phyloP scores from a whole-genome alignment of 2,113 vertebrate genomes.

The Perognathus longimembris region DNA sequence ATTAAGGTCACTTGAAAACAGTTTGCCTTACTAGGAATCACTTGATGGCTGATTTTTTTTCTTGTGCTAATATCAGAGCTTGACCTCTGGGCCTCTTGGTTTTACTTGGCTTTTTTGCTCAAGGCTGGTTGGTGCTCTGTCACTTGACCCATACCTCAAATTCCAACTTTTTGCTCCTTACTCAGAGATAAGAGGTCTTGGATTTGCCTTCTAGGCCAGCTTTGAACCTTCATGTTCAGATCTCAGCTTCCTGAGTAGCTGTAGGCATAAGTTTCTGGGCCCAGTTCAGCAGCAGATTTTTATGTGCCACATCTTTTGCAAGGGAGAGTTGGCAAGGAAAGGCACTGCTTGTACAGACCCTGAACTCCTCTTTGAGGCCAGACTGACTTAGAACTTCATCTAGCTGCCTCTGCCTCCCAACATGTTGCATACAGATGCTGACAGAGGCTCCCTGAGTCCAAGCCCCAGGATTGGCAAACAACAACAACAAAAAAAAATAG shows the following conservation, averaged over 20 bases:
- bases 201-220: no score
- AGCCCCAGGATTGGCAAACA: no score
- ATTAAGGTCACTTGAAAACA: conserved; percentile 56
- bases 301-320: conserved; percentile 21
- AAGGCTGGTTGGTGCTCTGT: no score
- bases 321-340: background rate
- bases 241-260: no score
- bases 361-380: background rate
- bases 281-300: background rate
- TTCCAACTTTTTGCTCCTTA: no score
- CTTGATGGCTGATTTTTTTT: background rate
- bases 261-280: no score
- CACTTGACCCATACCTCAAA: no score
- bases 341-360: background rate
- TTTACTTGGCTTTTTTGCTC: no score
- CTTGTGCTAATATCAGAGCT: no score
- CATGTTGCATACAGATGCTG: background rate
- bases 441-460: conserved; percentile 78
- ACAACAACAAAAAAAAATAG: conserved; percentile 87
- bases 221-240: no score
- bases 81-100: no score
- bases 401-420: background rate
- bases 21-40: background rate
- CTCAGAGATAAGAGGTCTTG: no score
- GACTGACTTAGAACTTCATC: background rate